These are phyloP conservation scores for Odontophorus gujanensis DNA, from an alignment of 2,113 vertebrate genomes.

Conservation along the genomic window DNA sequence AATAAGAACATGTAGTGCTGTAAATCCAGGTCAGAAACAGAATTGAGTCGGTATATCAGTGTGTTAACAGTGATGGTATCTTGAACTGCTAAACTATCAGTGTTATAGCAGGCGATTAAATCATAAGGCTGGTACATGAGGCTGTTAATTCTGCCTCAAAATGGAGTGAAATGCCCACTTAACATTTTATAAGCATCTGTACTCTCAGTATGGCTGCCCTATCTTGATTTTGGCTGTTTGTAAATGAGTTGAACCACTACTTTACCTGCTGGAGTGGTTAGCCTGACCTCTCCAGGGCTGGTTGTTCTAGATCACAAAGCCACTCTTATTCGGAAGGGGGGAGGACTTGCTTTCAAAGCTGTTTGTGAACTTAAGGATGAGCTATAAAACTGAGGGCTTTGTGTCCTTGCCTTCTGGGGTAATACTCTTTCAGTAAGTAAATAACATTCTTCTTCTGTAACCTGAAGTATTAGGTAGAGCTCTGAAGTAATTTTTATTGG, in stretches of 20 bases:
- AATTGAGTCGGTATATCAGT: conserved; percentile 24
- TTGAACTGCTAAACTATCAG: conserved; percentile 54
- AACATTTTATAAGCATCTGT: conserved; percentile 36
- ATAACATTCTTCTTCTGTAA: background rate
- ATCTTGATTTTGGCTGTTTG: background rate
- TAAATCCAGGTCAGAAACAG: conserved; percentile 61
- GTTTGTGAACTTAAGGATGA: background rate
- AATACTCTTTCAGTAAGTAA: background rate
- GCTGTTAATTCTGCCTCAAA: conserved; percentile 50
- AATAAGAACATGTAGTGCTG: conserved; percentile 22
- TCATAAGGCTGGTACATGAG: conserved; percentile 1
- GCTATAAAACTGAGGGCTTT: background rate
- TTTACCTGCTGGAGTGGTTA: background rate
- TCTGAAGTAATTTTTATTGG: background rate
- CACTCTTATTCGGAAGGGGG: background rate
- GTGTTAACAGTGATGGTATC: conserved; percentile 42
- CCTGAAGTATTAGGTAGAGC: background rate
- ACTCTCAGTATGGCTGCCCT: background rate
- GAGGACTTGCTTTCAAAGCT: background rate
- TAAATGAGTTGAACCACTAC: background rate
- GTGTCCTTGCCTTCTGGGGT: background rate
- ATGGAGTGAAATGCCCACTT: conserved; percentile 7
- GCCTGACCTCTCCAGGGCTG: background rate
- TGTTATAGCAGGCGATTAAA: conserved; percentile 60
- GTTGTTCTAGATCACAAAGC: background rate